Evolutionary conservation across 2,797 vertebrate genomes (phyloP), one percentile per base, ranked within the genome.

Genomic region (Caiman crocodilus): DNA sequence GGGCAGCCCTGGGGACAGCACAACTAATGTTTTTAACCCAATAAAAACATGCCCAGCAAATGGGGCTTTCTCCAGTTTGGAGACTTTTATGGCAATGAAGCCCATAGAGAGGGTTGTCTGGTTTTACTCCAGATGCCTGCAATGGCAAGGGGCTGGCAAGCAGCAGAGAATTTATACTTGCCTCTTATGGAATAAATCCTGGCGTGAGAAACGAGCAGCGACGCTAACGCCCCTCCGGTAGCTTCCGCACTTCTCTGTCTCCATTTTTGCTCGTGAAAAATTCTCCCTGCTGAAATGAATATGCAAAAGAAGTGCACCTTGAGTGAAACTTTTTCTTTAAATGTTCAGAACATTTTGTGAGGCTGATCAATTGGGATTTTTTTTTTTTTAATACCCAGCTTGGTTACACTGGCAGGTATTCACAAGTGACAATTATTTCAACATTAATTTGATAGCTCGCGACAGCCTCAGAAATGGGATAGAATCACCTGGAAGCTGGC

Each of bases 341-440:
- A 96, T 96, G 95, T 96, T 92, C 94, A 94, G 96, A 97, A 96
- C 90, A 96, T 94, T 96, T 95, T 96, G 60, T 96, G 93, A 97
- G 94, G 78, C 87, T 95, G 96, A 97, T 97, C 96, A 97, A 93
- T 94, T 96, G 96, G 94, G 91, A 93, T 93, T 96, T 30, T 90
- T 95, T 93, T 91, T 93, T 95, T 94, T 93, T 32, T n/a, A 93
- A 89, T 91, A 95, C 75, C 92, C 11, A 26, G 94, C 96, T 95
- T 95, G 95, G 96, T 95, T 96, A 92, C 95, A 87, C 95, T 97
- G 96, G 96, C 96, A 97, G 96, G 95, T 97, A 97, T 97, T 97
- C 96, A 96, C 96, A 93, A 95, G 87, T 86, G 94, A 95, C 87
- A 96, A 96, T 97, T 96, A 95, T 96, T 97, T 97, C 96, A 98